Base-by-base conservation (phyloP, 2,888 invertebrate genomes). In the Anorthoa munda region DNA sequence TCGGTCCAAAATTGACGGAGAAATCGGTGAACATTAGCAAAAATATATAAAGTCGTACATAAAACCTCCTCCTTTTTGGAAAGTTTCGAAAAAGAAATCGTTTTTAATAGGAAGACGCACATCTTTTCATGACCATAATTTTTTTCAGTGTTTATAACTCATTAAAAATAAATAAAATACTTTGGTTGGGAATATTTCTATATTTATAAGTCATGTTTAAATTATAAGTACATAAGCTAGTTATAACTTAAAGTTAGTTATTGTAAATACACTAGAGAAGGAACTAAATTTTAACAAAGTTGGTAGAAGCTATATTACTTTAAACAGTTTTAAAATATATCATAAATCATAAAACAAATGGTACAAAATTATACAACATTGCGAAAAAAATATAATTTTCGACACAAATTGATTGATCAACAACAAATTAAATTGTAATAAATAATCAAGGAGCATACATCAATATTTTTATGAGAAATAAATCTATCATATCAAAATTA, bases 191-290 rank as follows among this genome's bases (percentile, higher is more conserved):
- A 56, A 68, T 68, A 68, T 61, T 56, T 78, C 12, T 79, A 53
- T 67, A 79, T 65, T 73, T 65, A 9, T 21, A 51, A 39, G 55
- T 56, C 56, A 68, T 64, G 58, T 73, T 58, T 50, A 67, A 23
- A 4, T 67, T 59, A 64, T 18, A 72, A 23, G 21, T 58, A 46
- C 45, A 21, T 50, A 51, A 3, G 7, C 23, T 51, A 78, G 9
- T 67, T 72, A 65, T 4, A 17, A 55, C n/a, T 21, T 67, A 67
- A 59, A 64, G 50, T 79, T 79, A 70, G 63, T 69, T 75, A 63
- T 9, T 2, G 55, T 71, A 15, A 50, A 50, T 46, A 67, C 64
- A 71, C 76, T 80, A 76, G 55, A 76, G n/a, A 55, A 71, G 76
- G 66, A 59, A 67, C 76, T 45, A 56, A 15, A 13, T 59, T 64